These are phyloP conservation scores for Ornithoptera priamus DNA, from an alignment of 2,888 invertebrate species.

Conservation along the genomic window DNA sequence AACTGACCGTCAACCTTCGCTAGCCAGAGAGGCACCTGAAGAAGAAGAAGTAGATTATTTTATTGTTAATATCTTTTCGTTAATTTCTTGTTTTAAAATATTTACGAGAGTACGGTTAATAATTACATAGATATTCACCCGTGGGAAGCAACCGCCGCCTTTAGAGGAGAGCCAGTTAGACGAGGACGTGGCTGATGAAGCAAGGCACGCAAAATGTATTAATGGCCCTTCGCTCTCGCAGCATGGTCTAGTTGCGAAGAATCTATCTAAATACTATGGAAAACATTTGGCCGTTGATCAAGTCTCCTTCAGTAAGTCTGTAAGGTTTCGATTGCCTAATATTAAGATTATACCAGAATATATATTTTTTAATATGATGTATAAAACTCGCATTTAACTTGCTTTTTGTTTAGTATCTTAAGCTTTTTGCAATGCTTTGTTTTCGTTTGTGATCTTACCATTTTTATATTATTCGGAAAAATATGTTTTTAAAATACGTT, in stretches of 20 bases:
- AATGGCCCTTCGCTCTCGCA: constrained; percentile 48
- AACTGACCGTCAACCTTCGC: no score
- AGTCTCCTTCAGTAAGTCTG: constrained; percentile 78
- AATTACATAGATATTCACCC: constrained; percentile 47
- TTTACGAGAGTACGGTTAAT: not conserved
- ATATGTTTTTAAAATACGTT: no score
- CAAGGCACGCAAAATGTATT: constrained; percentile 63
- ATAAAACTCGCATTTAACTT: not conserved
- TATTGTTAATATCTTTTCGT: no score
- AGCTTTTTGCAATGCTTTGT: not conserved
- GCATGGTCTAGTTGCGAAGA: constrained; percentile 81
- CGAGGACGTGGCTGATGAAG: constrained; percentile 80
- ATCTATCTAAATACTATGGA: constrained; percentile 88
- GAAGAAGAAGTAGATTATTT: no score
- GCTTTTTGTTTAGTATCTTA: not conserved
- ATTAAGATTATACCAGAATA: no score
- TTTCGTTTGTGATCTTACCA: not conserved
- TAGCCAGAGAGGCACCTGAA: no score
- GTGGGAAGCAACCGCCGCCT: constrained; percentile 50
- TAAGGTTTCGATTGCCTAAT: not conserved
- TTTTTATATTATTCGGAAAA: no score
- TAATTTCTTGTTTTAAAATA: no score
- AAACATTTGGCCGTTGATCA: constrained; percentile 89
- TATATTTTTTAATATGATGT: no score
- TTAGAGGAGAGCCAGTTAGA: constrained; percentile 64